Base-by-base conservation (phyloP, 2,888 invertebrate species). In the Agriopis leucophaearia region DNA sequence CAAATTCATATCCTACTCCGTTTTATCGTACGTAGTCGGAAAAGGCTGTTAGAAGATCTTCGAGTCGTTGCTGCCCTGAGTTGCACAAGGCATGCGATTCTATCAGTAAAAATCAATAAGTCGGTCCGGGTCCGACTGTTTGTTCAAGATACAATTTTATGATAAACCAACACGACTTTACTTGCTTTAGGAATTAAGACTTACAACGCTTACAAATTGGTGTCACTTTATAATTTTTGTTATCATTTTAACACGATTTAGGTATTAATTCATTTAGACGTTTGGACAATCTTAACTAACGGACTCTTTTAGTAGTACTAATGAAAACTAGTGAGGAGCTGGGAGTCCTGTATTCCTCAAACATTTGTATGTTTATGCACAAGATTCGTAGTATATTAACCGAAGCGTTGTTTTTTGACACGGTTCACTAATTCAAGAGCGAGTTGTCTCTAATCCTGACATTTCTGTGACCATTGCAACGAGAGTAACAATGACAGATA, bases 81-180 rank as follows among this genome's bases (percentile, higher is more conserved):
- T 73, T 74, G 71, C 74, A 64, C 75, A 70, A 65, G 66, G 71
- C 72, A 73, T 77, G 74, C 78, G 75, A 75, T 78, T 78, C 66
- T 81, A 90, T 90, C 90, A 88, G 88, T 87, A 84, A 89, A 87
- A 90, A 90, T 87, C 89, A 90, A 90, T 88, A 90, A 80, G 74
- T 77, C 73, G 57, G 81, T 76, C 81, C 79, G 78, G 77, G 79
- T 76, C 79, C 79, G 74, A 72, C 83, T 88, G 85, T 90, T 89
- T 89, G 81, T 73, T 73, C 74, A 85, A 84, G 87, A 88, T 88
- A 88, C 81, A 79, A 79, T 78, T 69, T 63, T 65, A 64, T 78
- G 85, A 88, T 88, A 89, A 87, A 78, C 72, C 74, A 66, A 72
- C 74, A 76, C 69, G 71, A 74, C 68, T 73, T 65, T 71, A 72